Percentiles rank a stretch among this genome's conserved stretches.
Conservation (phyloP, 1,140 invertebrate genomes). For the Cotesia vestalis region DNA sequence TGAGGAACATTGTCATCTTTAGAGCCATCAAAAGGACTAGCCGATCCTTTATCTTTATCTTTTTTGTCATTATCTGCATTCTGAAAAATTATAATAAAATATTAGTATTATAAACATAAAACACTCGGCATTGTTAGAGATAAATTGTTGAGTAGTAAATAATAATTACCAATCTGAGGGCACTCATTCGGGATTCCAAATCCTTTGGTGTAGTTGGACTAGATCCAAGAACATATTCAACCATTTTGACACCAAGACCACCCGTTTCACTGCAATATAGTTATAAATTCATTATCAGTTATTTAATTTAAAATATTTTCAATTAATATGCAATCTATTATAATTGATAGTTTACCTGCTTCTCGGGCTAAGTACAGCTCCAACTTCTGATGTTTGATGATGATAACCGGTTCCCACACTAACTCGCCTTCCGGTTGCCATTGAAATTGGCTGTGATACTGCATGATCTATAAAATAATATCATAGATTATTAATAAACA, state of each 20-base stretch:
- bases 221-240: constrained; percentile 94
- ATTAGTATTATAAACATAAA: too few relatives aligned
- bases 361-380: constrained; percentile 62
- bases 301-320: constrained; percentile 9
- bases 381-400: constrained; percentile 64
- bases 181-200: constrained; percentile 77
- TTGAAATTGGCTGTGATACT: constrained; percentile 78
- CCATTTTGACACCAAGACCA: constrained; percentile 95
- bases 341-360: constrained; percentile 54
- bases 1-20: constrained; percentile 76
- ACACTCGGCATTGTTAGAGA: too few relatives aligned
- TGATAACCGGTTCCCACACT: constrained; percentile 64
- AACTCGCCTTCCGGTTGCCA: constrained; percentile 72
- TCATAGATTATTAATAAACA: not conserved
- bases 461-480: constrained; percentile 73
- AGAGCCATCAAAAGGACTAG: constrained; percentile 62
- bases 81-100: constrained; percentile 46
- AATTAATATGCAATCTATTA: not conserved
- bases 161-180: constrained; percentile 71
- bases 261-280: constrained; percentile 70
- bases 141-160: constrained; percentile 26
- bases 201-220: constrained; percentile 82
- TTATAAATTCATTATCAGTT: not conserved
- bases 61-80: constrained; percentile 65
- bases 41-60: constrained; percentile 64